phyloP scores from a whole-genome alignment of 2,888 invertebrate species.

The Drosophila algonquin region DNA sequence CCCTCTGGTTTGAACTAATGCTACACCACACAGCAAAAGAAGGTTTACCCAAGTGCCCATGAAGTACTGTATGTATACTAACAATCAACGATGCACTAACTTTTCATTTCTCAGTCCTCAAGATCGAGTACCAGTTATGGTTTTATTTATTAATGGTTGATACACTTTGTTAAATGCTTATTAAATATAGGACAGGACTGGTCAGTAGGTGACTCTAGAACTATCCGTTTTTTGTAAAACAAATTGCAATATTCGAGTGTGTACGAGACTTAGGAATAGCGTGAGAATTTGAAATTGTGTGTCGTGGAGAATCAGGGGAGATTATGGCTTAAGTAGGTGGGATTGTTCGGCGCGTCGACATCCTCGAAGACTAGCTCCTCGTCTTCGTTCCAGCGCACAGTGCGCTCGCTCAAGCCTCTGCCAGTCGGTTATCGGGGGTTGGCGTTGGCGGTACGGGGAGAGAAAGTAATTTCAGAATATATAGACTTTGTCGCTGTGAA shows the following conservation, averaged over 20 bases:
- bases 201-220: conserved; percentile 30
- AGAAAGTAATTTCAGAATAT: conserved; percentile 69
- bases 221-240: conserved; percentile 56
- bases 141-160: conserved; percentile 56
- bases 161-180: conserved; percentile 62
- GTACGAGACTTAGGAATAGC: not conserved
- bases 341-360: conserved; percentile 76
- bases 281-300: not conserved
- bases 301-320: conserved; percentile 35
- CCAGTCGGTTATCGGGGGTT: conserved; percentile 17
- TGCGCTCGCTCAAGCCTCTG: conserved; percentile 78
- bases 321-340: conserved; percentile 64
- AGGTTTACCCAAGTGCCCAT: no score
- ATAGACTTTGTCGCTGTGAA: conserved; percentile 77
- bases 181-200: conserved; percentile 41
- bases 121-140: not conserved
- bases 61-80: no score
- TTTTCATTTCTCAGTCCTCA: not conserved
- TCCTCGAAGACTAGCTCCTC: conserved; percentile 83
- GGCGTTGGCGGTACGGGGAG: conserved; percentile 55
- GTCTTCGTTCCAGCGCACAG: conserved; percentile 81
- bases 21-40: no score
- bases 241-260: conserved; percentile 16
- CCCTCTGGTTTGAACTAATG: no score
- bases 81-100: no score